These are phyloP conservation scores for Sternotherus odoratus DNA, from an alignment of 2,797 vertebrate species.

Conservation along the genomic window DNA sequence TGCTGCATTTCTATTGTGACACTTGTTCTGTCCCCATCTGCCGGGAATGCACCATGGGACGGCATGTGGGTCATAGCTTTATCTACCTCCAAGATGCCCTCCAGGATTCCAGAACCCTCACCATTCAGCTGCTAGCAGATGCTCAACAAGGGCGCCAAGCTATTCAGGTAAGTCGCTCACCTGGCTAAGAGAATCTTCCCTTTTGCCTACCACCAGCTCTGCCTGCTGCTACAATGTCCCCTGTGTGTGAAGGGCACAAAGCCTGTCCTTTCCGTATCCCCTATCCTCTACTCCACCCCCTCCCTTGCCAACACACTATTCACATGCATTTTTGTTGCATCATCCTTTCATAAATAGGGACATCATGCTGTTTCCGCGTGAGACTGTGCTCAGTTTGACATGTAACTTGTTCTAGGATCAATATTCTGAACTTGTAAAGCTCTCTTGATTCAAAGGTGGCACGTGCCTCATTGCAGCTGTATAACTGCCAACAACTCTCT, in stretches of 20 bases:
- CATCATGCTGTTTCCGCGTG: neutral
- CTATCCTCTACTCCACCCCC: conserved; percentile 52
- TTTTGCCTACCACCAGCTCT: neutral
- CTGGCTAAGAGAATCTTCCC: neutral
- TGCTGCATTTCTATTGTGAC: conserved; percentile 97
- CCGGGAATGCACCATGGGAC: conserved; percentile 94
- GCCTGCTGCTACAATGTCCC: conserved; percentile 47
- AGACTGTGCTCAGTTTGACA: neutral
- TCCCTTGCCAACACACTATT: conserved; percentile 14
- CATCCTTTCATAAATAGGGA: conserved; percentile 45
- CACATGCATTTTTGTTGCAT: conserved; percentile 47
- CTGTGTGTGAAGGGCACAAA: conserved; percentile 47
- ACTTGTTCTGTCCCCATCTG: conserved; percentile 97
- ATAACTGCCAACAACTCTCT: neutral
- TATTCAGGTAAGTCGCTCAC: conserved; percentile 88
- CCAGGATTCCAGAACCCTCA: conserved; percentile 94
- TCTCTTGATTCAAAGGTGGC: neutral
- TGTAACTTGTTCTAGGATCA: neutral
- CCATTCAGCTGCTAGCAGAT: conserved; percentile 95
- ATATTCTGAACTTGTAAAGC: neutral
- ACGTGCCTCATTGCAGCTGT: neutral
- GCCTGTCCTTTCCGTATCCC: conserved; percentile 19
- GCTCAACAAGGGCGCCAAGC: conserved; percentile 97
- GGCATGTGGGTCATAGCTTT: conserved; percentile 89
- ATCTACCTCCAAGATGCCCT: conserved; percentile 95